These are phyloP conservation scores for Eledona agricola DNA, from an alignment of 2,888 invertebrate species.

Conservation along the genomic window DNA sequence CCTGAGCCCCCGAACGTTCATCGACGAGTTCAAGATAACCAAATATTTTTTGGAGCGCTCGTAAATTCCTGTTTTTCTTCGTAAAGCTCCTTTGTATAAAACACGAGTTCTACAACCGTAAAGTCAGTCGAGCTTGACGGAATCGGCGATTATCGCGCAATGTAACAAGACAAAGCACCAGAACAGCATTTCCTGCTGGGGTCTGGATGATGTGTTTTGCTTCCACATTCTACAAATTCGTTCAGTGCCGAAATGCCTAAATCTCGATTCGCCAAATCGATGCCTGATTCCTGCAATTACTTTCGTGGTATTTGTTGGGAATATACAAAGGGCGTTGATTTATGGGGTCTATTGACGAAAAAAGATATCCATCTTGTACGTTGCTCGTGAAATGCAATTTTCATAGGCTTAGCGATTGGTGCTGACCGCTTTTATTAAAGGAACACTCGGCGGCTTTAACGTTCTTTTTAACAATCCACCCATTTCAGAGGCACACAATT, in stretches of 20 bases:
- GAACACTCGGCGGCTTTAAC: constrained; percentile 1
- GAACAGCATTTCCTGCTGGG: constrained; percentile 17
- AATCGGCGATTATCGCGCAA: constrained; percentile 25
- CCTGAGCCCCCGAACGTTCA: background rate
- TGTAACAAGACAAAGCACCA: constrained; percentile 29
- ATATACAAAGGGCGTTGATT: constrained; percentile 27
- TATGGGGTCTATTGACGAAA: constrained; percentile 26
- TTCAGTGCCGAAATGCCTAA: too few relatives aligned
- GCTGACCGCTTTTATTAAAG: constrained; percentile 23
- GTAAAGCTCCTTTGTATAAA: constrained; percentile 11
- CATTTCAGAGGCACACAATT: constrained; percentile 5
- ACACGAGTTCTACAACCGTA: constrained; percentile 13
- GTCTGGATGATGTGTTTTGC: constrained; percentile 1
- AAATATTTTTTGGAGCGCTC: constrained; percentile 9
- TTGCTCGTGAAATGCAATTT: constrained; percentile 16
- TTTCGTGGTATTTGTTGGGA: constrained; percentile 16
- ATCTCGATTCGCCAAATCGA: too few relatives aligned
- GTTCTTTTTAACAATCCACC: constrained; percentile 8
- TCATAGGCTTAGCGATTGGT: constrained; percentile 12
- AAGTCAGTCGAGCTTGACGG: constrained; percentile 27
- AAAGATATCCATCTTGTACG: constrained; percentile 27
- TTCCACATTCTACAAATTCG: too few relatives aligned
- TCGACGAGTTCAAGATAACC: too few relatives aligned
- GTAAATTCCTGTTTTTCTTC: constrained; percentile 17
- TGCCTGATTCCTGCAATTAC: constrained; percentile 20